Evolutionary conservation across 2,888 invertebrate species (phyloP), one percentile per base, ranked within the genome.

Genomic region (Phyllotreta striolata): DNA sequence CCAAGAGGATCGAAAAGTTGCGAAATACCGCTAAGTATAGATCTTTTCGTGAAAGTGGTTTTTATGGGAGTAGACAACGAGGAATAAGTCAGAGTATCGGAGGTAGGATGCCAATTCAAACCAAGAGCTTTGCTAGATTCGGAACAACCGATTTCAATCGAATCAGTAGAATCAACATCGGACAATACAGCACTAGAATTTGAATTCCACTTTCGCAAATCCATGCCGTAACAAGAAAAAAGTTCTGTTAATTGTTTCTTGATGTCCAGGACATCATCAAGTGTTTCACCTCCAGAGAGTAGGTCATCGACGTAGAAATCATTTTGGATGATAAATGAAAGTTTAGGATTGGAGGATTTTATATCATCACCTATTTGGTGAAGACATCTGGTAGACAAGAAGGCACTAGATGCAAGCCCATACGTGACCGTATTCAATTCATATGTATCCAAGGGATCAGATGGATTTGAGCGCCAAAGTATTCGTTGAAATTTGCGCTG

Each of bases 401-500:
- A 66, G 6, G 60, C 63, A 14, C 64, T 58, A 66, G 1, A 66
- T n/a, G n/a, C n/a, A n/a, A n/a, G n/a, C n/a, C n/a, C n/a, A n/a
- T n/a, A n/a, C n/a, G n/a, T n/a, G n/a, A n/a, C n/a, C n/a, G n/a
- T n/a, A n/a, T n/a, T n/a, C n/a, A n/a, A n/a, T n/a, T n/a, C n/a
- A n/a, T n/a, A n/a, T n/a, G n/a, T n/a, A n/a, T n/a, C n/a, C n/a
- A n/a, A n/a, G n/a, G n/a, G n/a, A n/a, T n/a, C n/a, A n/a, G n/a
- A n/a, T n/a, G n/a, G n/a, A n/a, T n/a, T n/a, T n/a, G n/a, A n/a
- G n/a, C n/a, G n/a, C n/a, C n/a, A n/a, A n/a, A n/a, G 12, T 39
- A 61, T 59, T 10, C 54, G 38, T 14, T 66, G 60, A 6, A 61
- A 47, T 9, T 55, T 41, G n/a, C 10, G 34, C 6, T 66, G 60